phyloP scores from a whole-genome alignment of 2,888 invertebrate species.

The Cynaeus angustus region DNA sequence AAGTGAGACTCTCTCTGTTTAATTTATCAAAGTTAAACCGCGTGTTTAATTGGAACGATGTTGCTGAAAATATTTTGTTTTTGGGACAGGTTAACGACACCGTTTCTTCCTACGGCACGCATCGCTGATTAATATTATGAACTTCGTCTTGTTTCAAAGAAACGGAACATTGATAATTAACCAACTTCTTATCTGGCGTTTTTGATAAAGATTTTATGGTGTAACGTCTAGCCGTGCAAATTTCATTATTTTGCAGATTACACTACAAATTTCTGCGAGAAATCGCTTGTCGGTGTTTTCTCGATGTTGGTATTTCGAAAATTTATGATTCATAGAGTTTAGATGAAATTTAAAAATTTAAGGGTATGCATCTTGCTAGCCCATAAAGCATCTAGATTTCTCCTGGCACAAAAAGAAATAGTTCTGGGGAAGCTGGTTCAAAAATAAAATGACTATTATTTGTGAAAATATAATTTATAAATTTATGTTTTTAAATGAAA shows the following conservation, averaged over 20 bases:
- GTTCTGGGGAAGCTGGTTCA: too few species aligned
- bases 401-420: too few species aligned
- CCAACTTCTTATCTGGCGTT: slow-evolving; percentile 12
- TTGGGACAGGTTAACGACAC: slow-evolving; percentile 32
- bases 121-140: slow-evolving; percentile 26
- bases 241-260: slow-evolving; percentile 22
- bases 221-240: background rate
- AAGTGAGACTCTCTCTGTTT: slow-evolving; percentile 31
- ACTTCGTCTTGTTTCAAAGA: slow-evolving; percentile 22
- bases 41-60: slow-evolving; percentile 20
- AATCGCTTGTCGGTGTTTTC: too few species aligned
- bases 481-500: too few species aligned
- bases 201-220: slow-evolving; percentile 13
- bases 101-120: slow-evolving; percentile 24
- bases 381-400: too few species aligned
- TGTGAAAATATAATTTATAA: too few species aligned
- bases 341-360: too few species aligned
- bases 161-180: slow-evolving; percentile 25
- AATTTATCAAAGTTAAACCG: slow-evolving; percentile 35
- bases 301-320: too few species aligned
- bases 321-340: too few species aligned
- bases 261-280: background rate
- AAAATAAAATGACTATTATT: too few species aligned
- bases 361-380: too few species aligned
- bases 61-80: slow-evolving; percentile 18